Evolutionary conservation across 2,797 vertebrate species (phyloP), one percentile per base, ranked within the genome.

Genomic region (Sebastes nivosus): DNA sequence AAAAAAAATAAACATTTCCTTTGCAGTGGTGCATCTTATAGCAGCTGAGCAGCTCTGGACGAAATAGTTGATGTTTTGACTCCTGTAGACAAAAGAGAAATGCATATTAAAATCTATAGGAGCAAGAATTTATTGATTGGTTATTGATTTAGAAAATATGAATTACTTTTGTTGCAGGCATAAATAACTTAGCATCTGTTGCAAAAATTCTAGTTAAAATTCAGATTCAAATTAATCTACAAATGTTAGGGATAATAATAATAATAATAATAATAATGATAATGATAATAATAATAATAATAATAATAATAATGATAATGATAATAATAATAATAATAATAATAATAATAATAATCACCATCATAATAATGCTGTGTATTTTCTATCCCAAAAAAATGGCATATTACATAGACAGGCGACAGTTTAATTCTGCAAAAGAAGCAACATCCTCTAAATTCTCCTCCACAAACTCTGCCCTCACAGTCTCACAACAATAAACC

Each of bases 51-150:
- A 83, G 50, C 30, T 72, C 13, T 65, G 16, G 50, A n/a, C 0
- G 36, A 67, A 24, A 20, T 1, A 3, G 63, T 7, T n/a, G 75
- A 55, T 22, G 63, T 24, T 22, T 22, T 32, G 52, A 54, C 14
- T 79, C 85, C 89, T 91, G 85, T 22, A 85, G 67, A 77, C 9
- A 85, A 30, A 79, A 75, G 42, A 72, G 12, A 72, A 79, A 86
- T 61, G 32, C 52, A 81, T 14, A 68, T 79, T 79, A 63, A 72
- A 85, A 81, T 65, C 5, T 14, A n/a, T 16, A 11, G 29, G 42
- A 61, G 63, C 32, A 8, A 27, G 16, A 29, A 38, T 29, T 18
- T 70, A 84, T 79, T 71, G 38, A 85, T 50, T 66, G 20, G 20
- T 42, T 75, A 80, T 57, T 63, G 71, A 83, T 42, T 22, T 10